Evolutionary conservation across 2,888 invertebrate genomes (phyloP).

Genomic region (Protodeltote pygarga): DNA sequence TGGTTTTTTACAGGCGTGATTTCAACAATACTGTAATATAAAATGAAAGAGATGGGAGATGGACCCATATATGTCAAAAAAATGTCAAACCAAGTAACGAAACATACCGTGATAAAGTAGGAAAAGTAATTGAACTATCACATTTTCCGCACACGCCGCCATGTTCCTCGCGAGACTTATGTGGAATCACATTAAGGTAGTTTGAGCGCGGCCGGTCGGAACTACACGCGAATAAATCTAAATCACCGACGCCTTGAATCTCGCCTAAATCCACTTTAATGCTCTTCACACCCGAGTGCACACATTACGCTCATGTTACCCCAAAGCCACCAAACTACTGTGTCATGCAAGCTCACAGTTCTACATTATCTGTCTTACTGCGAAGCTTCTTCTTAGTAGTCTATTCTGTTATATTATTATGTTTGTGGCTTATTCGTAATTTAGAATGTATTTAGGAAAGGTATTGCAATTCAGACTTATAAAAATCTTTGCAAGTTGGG

Average conservation of each 20-base stretch:
- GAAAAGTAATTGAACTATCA: slow-evolving; percentile 61
- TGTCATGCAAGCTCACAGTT: slow-evolving; percentile 25
- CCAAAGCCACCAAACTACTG: slow-evolving; percentile 25
- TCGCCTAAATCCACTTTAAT: slow-evolving; percentile 64
- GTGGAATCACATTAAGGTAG: slow-evolving; percentile 73
- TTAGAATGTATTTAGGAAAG: no score
- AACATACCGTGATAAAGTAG: no score
- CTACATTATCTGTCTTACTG: slow-evolving; percentile 14
- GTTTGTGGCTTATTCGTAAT: no score
- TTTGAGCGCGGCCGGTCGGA: slow-evolving; percentile 65
- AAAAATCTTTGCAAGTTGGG: no score
- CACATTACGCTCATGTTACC: slow-evolving; percentile 36
- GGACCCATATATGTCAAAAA: no score
- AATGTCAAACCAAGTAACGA: no score
- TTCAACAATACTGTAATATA: no score
- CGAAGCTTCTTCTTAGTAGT: slow-evolving; percentile 9
- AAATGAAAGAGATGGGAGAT: no score
- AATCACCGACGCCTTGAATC: slow-evolving; percentile 63
- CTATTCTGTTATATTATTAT: no score
- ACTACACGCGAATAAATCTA: slow-evolving; percentile 74
- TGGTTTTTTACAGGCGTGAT: no score
- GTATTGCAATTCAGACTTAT: no score
- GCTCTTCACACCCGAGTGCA: slow-evolving; percentile 49
- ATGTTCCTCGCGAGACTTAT: slow-evolving; percentile 62
- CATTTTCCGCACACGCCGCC: slow-evolving; percentile 60